Evolutionary conservation across 2,113 vertebrate species (phyloP).

Genomic region (Chrysochloris asiatica): DNA sequence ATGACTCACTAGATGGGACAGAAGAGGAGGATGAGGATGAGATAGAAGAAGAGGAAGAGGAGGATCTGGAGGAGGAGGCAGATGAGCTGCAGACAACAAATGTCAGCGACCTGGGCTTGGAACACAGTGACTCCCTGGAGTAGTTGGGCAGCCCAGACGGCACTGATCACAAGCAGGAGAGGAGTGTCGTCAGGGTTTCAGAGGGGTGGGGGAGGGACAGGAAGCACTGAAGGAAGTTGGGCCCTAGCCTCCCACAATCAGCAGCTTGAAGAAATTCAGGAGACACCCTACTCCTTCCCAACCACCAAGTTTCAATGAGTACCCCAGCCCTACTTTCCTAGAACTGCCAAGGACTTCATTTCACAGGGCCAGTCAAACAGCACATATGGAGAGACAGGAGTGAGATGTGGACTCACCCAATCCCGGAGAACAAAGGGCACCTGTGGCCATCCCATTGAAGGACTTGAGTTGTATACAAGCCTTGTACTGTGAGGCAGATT

Average conservation of each 20-base stretch:
- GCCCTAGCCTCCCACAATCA: constrained; percentile 63
- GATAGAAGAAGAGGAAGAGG: constrained; percentile 86
- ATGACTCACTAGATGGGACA: constrained; percentile 96
- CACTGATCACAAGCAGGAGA: constrained; percentile 30
- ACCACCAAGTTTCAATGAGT: constrained; percentile 37
- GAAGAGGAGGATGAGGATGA: constrained; percentile 93
- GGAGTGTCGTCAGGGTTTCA: constrained; percentile 11
- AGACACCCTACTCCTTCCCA: constrained; percentile 55
- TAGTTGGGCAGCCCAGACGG: constrained; percentile 77
- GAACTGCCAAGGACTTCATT: constrained; percentile 23
- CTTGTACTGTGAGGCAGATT: constrained; percentile 54
- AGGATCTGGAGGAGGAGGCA: constrained; percentile 86
- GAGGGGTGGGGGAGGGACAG: constrained; percentile 32
- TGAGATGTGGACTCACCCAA: constrained; percentile 45
- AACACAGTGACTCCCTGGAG: constrained; percentile 95
- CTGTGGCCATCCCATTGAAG: constrained; percentile 62
- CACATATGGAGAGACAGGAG: background rate
- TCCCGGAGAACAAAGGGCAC: constrained; percentile 25
- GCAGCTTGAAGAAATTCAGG: constrained; percentile 62
- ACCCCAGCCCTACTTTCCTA: constrained; percentile 55
- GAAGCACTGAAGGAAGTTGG: constrained; percentile 41
- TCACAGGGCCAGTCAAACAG: background rate
- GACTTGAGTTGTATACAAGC: constrained; percentile 82
- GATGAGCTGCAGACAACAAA: constrained; percentile 86
- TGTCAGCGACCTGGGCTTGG: constrained; percentile 91